Base-by-base conservation (phyloP, 2,113 vertebrate species). In the Indicator maculatus region DNA sequence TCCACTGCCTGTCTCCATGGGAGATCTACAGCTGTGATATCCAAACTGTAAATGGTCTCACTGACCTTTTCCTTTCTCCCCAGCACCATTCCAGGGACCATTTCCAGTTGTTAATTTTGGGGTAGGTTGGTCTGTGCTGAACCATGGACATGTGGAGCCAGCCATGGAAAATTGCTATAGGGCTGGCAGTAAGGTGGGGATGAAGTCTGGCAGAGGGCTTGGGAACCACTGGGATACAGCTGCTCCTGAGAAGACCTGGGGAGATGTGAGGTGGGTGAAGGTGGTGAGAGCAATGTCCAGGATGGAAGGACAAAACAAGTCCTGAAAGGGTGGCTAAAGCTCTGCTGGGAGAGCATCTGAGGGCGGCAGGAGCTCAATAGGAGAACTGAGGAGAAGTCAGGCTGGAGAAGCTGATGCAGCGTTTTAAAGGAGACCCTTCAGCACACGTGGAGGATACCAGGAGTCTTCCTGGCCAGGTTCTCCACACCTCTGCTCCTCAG, bases 181-280 rank as follows among this genome's bases (percentile, higher is more conserved):
- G 63, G 39, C 39, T 0, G 7, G 1, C 11, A 4, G 23, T 9
- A 1, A 55, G 18, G 23, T 1, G 12, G 2, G 24, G n/a, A 9
- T 3, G 0, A 14, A 6, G 67, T 11, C n/a, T 18, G 2, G 0
- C 3, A 3, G 1, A 6, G n/a, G 2, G 52, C 38, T n/a, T 5
- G 16, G 4, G 26, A 20, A 0, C 23, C 15, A 0, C 36, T 6
- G 6, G 5, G 27, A 31, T 38, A 19, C 18, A 6, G 44, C 63
- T 3, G 2, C 63, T 15, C 12, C 12, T 18, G 58, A 33, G 33
- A 16, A 58, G 30, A 36, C 11, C 14, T 41, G 36, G 20, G 13
- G 52, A 28, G 45, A 30, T 6, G n/a, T 11, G 24, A 14, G 52
- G 41, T 8, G 12, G 71, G 27, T 16, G 21, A 28, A 11, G 6